These are phyloP conservation scores for Drosophila conformis DNA, from an alignment of 2,888 invertebrate genomes.

Conservation along the genomic window DNA sequence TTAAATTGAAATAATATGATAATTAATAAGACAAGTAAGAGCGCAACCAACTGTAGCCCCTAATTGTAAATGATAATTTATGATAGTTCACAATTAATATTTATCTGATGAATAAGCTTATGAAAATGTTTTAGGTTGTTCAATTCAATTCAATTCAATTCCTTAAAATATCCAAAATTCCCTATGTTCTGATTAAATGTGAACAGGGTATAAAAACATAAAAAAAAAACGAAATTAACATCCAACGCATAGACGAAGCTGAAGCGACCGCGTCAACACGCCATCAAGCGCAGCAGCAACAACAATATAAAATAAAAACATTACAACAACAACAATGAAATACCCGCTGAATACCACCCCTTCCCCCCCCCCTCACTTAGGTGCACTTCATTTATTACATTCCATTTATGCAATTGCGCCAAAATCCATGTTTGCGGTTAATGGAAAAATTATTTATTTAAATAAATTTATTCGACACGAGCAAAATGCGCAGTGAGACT, in stretches of 20 bases:
- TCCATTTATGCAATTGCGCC: constrained; percentile 76
- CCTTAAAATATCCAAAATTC: neutral
- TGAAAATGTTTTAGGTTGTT: neutral
- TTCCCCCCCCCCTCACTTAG: constrained; percentile 9
- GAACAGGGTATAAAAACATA: constrained; percentile 14
- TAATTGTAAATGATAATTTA: neutral
- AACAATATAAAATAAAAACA: constrained; percentile 20
- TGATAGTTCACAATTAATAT: neutral
- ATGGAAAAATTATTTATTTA: constrained; percentile 78
- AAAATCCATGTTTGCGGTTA: constrained; percentile 77
- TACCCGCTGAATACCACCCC: neutral
- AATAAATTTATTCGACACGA: constrained; percentile 71
- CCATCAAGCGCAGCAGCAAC: constrained; percentile 53
- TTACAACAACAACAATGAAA: constrained; percentile 1
- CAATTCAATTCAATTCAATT: too few relatives aligned
- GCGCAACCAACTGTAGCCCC: neutral
- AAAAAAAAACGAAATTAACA: constrained; percentile 29
- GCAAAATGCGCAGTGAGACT: constrained; percentile 23
- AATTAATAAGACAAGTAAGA: neutral
- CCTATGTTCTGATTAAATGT: neutral
- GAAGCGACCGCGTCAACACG: constrained; percentile 67
- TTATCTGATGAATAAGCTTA: neutral
- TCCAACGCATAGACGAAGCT: constrained; percentile 31
- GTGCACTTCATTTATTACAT: constrained; percentile 71
- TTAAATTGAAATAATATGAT: neutral